Evolutionary conservation across 2,113 vertebrate species (phyloP).

Genomic region (Nesospiza acunhae): DNA sequence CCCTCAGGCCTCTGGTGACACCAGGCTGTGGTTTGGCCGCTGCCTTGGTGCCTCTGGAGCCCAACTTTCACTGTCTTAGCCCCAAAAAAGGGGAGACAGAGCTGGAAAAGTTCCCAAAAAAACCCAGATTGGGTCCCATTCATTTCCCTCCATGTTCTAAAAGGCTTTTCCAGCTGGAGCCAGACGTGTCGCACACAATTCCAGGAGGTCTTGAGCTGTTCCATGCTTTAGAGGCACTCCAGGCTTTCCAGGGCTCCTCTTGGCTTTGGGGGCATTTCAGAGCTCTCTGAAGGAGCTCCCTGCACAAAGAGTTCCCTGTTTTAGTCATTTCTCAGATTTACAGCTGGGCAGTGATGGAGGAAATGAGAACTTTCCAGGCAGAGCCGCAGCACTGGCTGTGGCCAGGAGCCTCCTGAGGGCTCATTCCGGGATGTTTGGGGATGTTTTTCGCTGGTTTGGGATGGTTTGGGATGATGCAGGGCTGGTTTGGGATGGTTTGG

Average conservation of each 20-base stretch:
- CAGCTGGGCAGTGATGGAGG: constrained; percentile 4
- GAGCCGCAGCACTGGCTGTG: background rate
- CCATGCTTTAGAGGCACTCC: background rate
- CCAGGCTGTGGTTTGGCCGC: too few relatives aligned
- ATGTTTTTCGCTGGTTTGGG: too few relatives aligned
- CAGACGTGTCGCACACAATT: background rate
- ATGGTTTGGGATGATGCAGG: background rate
- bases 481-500: too few relatives aligned
- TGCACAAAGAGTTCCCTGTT: constrained; percentile 27
- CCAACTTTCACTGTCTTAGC: background rate
- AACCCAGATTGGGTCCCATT: accelerated
- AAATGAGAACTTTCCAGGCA: constrained; percentile 62
- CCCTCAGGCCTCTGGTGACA: too few relatives aligned
- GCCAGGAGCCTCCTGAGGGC: background rate
- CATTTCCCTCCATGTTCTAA: background rate
- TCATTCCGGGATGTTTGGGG: accelerated
- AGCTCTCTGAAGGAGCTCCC: background rate
- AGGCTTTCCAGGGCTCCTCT: background rate
- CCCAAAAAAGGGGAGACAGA: background rate
- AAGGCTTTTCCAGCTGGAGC: background rate
- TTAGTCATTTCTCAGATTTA: background rate
- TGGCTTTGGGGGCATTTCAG: constrained; percentile 3
- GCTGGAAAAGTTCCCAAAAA: background rate
- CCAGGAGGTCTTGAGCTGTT: background rate
- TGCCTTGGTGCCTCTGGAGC: background rate